Base-by-base conservation (phyloP, 2,797 vertebrate species). In the Takifugu rubripes region DNA sequence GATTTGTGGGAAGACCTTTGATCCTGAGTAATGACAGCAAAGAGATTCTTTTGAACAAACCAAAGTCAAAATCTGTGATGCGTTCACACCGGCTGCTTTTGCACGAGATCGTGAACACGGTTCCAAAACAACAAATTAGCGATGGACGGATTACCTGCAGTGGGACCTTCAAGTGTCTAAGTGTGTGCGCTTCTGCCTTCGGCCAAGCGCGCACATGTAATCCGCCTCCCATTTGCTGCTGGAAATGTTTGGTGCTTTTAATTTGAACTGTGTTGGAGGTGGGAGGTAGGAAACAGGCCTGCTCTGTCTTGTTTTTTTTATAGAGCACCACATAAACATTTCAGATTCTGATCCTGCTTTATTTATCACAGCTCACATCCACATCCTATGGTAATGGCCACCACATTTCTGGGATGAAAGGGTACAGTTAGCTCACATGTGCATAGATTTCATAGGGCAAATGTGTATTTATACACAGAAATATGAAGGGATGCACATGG, bases 281-380 rank as follows among this genome's bases (percentile, higher is more conserved):
- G 6, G 57, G 71, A 70, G 63, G 79, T 63, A 72, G 81, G 59
- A 79, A 76, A 79, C 68, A 66, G 70, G 64, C 73, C 69, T 57
- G 74, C 57, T 84, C 73, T 82, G 79, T 74, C 82, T 87, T 83
- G 68, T 61, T 75, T 83, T 80, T 64, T 11, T 72, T 43, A 65
- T 64, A 84, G 74, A 62, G 5, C 54, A 58, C 54, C 63, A 61
- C 69, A 75, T 89, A 90, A 92, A 92, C 89, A 92, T 86, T 88
- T 89, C 86, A 85, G 57, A 75, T 87, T 78, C 73, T 82, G 80
- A 83, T 79, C 70, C 69, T 31, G 67, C 83, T 81, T 84, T 91
- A 88, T 91, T 91, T 90, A 91, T 87, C 75, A 49, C 81, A 78
- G 79, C 72, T 77, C 84, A 86, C 85, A 78, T 90, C 81, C 84